Conservation (phyloP, 2,113 vertebrate genomes). For the Sisor rabdophorus region DNA sequence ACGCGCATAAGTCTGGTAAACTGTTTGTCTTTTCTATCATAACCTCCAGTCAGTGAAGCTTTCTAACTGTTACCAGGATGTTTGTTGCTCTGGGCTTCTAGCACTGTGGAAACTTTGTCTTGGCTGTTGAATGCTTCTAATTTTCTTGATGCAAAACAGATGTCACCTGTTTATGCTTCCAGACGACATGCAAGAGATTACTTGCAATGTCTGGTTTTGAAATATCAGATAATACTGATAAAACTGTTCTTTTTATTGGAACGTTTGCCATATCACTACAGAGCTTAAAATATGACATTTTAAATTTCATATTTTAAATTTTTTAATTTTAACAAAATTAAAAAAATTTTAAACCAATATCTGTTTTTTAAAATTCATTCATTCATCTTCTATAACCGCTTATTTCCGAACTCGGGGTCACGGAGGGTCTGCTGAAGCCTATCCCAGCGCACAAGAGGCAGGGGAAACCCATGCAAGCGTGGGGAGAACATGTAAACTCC, state of each 20-base stretch:
- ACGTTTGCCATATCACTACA: neutral
- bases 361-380: no score
- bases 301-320: no score
- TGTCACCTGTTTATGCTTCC: conserved; percentile 23
- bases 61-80: conserved; percentile 41
- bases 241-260: neutral
- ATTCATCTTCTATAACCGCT: no score
- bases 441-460: no score
- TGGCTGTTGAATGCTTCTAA: conserved; percentile 29
- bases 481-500: no score
- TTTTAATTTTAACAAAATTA: no score
- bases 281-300: neutral
- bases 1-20: neutral
- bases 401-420: no score
- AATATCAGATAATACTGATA: neutral
- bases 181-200: conserved; percentile 6
- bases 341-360: no score
- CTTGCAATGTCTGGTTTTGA: neutral
- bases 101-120: conserved; percentile 36
- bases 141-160: conserved; percentile 39
- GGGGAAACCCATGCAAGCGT: no score
- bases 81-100: conserved; percentile 34
- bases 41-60: conserved; percentile 28
- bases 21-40: neutral
- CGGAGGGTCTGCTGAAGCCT: no score